These are phyloP conservation scores for Diorhabda elongata DNA, from an alignment of 1,140 invertebrate genomes.

Conservation along the genomic window DNA sequence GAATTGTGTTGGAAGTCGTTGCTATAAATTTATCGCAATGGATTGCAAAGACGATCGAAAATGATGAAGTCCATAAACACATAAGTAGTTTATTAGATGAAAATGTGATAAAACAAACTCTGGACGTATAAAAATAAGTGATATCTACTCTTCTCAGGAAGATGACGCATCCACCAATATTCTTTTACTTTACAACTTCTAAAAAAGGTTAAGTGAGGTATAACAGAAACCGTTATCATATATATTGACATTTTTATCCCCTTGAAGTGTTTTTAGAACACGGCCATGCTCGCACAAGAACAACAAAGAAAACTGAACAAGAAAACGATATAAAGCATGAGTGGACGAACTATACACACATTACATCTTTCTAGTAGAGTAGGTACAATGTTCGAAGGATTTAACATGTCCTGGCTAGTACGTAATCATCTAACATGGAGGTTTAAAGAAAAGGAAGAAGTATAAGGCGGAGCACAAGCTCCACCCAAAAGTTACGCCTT, in stretches of 20 bases:
- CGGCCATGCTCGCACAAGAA: constrained; percentile 5
- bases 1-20: too few relatives aligned
- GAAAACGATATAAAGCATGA: constrained; percentile 22
- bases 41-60: too few relatives aligned
- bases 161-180: too few relatives aligned
- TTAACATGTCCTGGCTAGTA: constrained; percentile 40
- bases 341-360: constrained; percentile 21
- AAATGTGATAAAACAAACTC: too few relatives aligned
- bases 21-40: too few relatives aligned
- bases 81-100: too few relatives aligned
- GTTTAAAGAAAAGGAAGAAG: constrained; percentile 20
- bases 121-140: too few relatives aligned
- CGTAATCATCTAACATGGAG: constrained; percentile 46
- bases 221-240: too few relatives aligned
- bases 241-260: not conserved
- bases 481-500: constrained; percentile 32
- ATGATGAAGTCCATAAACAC: too few relatives aligned
- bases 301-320: constrained; percentile 24
- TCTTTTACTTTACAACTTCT: too few relatives aligned
- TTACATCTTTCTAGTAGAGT: constrained; percentile 18
- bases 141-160: too few relatives aligned
- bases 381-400: constrained; percentile 36
- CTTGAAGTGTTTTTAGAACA: not conserved
- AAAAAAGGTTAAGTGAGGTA: too few relatives aligned
- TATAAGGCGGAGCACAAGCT: constrained; percentile 30